These are phyloP conservation scores for Astropecten irregularis DNA, from an alignment of 53 echinoderm and acorn worm species.

Conservation along the genomic window DNA sequence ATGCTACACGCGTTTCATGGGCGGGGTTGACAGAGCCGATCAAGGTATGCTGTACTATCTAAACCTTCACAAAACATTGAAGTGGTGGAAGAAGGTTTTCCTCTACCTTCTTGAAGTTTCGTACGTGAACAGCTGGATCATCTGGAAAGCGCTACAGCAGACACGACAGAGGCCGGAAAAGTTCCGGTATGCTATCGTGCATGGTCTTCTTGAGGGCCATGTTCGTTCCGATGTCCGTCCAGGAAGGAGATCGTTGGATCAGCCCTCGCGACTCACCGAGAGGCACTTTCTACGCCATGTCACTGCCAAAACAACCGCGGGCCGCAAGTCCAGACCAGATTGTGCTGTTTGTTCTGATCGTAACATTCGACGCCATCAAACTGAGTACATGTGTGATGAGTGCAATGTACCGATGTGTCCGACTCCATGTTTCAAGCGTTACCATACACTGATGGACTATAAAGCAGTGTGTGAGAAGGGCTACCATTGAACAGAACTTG, in stretches of 20 bases:
- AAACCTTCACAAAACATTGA: background rate
- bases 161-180: background rate
- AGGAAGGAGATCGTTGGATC: background rate
- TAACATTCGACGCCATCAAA: conserved; percentile 30
- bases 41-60: background rate
- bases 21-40: background rate
- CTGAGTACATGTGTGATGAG: conserved; percentile 19
- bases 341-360: conserved; percentile 35
- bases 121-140: conserved; percentile 28
- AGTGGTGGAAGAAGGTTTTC: conserved; percentile 13
- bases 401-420: conserved; percentile 40
- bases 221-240: background rate
- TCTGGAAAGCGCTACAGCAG: conserved; percentile 12
- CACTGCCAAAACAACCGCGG: background rate
- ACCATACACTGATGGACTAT: background rate
- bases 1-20: conserved; percentile 1
- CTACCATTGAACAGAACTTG: background rate
- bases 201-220: background rate
- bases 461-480: background rate
- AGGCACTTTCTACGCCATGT: background rate
- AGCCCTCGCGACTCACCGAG: background rate
- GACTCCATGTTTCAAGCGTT: conserved; percentile 2
- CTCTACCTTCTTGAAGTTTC: conserved; percentile 8
- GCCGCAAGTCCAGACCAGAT: conserved; percentile 14
- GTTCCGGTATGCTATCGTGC: background rate